Evolutionary conservation across 2,797 vertebrate genomes (phyloP).

Genomic region (Holocentrus rufus): DNA sequence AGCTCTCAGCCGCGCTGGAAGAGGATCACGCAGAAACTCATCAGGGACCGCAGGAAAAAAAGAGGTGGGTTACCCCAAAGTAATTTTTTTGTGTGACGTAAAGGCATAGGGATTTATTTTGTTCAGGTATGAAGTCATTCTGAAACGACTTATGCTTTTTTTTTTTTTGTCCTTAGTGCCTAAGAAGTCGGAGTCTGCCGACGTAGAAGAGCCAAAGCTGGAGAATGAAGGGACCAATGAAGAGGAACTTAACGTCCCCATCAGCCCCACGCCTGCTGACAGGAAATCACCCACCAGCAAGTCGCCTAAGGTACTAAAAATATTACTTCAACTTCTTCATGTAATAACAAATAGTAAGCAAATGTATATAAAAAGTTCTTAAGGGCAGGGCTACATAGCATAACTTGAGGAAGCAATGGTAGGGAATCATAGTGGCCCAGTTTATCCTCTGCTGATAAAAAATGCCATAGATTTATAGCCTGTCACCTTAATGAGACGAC

Average conservation of each 20-base stretch:
- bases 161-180: conserved; percentile 79
- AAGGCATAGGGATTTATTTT: neutral
- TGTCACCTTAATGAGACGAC: too few species aligned
- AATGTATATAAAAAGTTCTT: neutral
- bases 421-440: neutral
- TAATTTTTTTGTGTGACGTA: too few species aligned
- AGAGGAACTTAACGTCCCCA: conserved; percentile 88
- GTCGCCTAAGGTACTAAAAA: conserved; percentile 86
- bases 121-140: neutral
- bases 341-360: neutral
- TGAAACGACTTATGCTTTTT: neutral
- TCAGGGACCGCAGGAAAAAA: conserved; percentile 94
- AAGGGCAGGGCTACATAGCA: neutral
- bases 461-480: neutral
- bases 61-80: conserved; percentile 79
- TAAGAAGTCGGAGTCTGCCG: conserved; percentile 92
- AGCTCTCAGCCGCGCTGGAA: conserved; percentile 96
- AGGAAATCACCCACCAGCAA: conserved; percentile 88
- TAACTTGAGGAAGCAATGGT: neutral
- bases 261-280: conserved; percentile 87
- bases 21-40: conserved; percentile 93
- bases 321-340: neutral
- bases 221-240: conserved; percentile 93
- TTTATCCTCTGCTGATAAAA: neutral
- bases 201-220: conserved; percentile 93